Evolutionary conservation across 2,797 vertebrate species (phyloP).

Genomic region (Sebastes matsubarae): DNA sequence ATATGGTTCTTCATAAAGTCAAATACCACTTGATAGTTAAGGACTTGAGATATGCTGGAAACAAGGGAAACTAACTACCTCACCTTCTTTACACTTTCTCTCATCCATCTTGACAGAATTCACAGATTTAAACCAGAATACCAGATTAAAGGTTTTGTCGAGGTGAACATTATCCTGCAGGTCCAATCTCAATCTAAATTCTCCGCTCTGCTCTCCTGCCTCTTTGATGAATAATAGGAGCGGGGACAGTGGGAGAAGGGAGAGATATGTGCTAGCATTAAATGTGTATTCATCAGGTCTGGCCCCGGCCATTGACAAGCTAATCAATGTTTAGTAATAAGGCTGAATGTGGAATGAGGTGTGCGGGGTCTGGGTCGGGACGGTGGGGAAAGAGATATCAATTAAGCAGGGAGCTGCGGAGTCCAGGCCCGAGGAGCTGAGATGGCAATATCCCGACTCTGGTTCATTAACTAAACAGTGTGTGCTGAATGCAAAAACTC

Average conservation of each 20-base stretch:
- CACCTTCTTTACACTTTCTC: not conserved
- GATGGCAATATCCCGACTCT: slow-evolving; percentile 84
- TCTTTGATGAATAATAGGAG: slow-evolving; percentile 36
- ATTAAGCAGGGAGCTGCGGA: slow-evolving; percentile 80
- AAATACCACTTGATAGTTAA: not conserved
- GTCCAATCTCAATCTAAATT: slow-evolving; percentile 11
- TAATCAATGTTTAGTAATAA: slow-evolving; percentile 86
- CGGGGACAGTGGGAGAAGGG: slow-evolving; percentile 2
- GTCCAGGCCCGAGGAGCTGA: slow-evolving; percentile 84
- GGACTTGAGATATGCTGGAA: not conserved
- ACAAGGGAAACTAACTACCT: not conserved
- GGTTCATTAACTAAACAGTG: slow-evolving; percentile 84
- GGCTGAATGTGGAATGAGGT: slow-evolving; percentile 85
- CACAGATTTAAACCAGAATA: slow-evolving; percentile 4
- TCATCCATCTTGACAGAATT: not conserved
- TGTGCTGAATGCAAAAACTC: slow-evolving; percentile 74
- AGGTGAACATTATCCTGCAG: slow-evolving; percentile 19
- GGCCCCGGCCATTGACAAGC: slow-evolving; percentile 67
- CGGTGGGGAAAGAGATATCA: slow-evolving; percentile 78
- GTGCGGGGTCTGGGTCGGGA: slow-evolving; percentile 59
- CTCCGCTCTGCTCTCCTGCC: not conserved
- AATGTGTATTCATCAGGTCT: slow-evolving; percentile 77
- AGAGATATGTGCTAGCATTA: slow-evolving; percentile 58
- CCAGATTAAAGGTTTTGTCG: slow-evolving; percentile 26
- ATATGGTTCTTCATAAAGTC: not conserved